phyloP scores from a whole-genome alignment of 2,113 vertebrate genomes.

The Oceanodroma tethys region DNA sequence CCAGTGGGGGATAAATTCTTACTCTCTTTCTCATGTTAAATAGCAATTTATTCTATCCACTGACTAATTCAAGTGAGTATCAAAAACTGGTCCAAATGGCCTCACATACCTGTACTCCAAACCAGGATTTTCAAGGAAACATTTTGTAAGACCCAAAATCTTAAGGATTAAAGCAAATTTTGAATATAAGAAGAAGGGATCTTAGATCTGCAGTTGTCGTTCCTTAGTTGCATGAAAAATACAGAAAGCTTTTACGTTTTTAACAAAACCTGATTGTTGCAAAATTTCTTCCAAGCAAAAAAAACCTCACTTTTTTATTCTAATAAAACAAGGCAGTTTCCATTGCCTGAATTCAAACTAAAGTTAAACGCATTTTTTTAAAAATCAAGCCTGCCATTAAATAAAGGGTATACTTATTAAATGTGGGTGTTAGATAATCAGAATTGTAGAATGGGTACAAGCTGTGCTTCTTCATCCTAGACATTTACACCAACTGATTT shows the following conservation, averaged over 20 bases:
- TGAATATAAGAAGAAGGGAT: background rate
- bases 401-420: background rate
- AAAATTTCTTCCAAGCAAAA: background rate
- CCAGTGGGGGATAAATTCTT: background rate
- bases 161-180: background rate
- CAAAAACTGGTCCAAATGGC: background rate
- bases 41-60: background rate
- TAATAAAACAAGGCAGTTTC: background rate
- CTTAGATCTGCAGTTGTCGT: background rate
- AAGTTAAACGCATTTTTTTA: background rate
- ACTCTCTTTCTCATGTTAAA: background rate
- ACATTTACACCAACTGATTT: background rate
- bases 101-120: background rate
- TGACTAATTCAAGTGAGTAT: background rate
- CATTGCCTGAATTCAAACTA: conserved; percentile 9
- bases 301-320: background rate
- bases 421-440: background rate
- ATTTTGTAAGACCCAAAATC: background rate
- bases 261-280: background rate
- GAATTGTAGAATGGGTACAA: conserved; percentile 21
- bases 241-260: background rate
- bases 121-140: background rate
- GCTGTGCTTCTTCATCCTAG: conserved; percentile 27
- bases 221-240: background rate
- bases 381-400: background rate